Base-by-base conservation (phyloP, 1,140 invertebrate species). In the Cyrtorhinus lividipennis region DNA sequence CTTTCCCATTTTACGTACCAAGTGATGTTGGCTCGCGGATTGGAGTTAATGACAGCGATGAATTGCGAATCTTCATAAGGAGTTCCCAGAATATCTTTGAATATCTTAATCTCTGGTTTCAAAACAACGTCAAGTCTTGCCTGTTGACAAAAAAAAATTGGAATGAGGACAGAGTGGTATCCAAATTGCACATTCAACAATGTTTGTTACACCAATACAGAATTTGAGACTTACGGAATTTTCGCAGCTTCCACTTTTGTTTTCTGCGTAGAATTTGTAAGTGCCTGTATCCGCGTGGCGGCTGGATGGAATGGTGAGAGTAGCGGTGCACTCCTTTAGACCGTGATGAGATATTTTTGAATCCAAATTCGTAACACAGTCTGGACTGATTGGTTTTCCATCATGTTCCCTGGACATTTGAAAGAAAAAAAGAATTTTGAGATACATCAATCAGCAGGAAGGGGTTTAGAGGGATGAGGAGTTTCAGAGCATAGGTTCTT, bases 191-290 rank as follows among this genome's bases (percentile, higher is more conserved):
- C n/a, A 38, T 5, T 38, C 30, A 38, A 38, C 30, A 38, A 38
- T 38, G 30, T 8, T 38, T 15, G 5, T 15, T 38, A 38, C 30
- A 8, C 30, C 15, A 53, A 24, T 20, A 62, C 60, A 10, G 30
- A 48, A 15, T 25, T 57, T 45, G 20, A 15, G 66, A 71, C 73
- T 75, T 66, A 80, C 78, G 56, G 80, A 82, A 56, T 81, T 80
- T 69, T 83, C 80, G 22, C 78, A 78, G 62, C 86, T 78, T 2
- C 88, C 89, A 70, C 83, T 84, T 68, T 88, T 83, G 73, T 92
- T 92, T 66, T 80, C 81, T 0, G 86, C 82, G 69, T 82, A 79
- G n/a, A 92, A 74, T 1, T 81, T 83, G 72, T 92, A 95, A 56
- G 83, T 80, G 1, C 91, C 92, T 25, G 86, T 85, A 72, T 95